These are phyloP conservation scores for Narcine bancroftii DNA, from an alignment of 2,113 vertebrate species.

Conservation along the genomic window DNA sequence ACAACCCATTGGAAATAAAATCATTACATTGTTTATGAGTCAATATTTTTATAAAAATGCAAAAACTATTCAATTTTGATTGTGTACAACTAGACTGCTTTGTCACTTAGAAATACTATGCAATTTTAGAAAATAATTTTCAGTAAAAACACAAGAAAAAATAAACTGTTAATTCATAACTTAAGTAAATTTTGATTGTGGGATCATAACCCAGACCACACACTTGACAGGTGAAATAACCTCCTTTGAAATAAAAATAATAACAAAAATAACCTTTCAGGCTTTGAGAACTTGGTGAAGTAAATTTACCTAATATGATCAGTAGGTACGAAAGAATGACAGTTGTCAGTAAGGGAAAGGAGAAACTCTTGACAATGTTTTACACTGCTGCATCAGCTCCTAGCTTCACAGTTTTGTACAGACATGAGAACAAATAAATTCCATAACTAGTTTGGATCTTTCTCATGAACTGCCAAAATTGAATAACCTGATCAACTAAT, in stretches of 20 bases:
- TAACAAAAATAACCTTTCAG: not conserved
- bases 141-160: not conserved
- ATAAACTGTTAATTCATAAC: not conserved
- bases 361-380: not conserved
- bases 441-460: not conserved
- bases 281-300: not conserved
- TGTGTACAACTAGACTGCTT: too few species aligned
- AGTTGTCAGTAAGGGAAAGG: too few species aligned
- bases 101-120: not conserved
- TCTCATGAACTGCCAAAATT: not conserved
- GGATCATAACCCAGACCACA: too few species aligned
- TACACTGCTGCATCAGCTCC: not conserved
- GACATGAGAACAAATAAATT: not conserved
- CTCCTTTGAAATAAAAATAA: too few species aligned
- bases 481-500: not conserved
- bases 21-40: not conserved
- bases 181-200: not conserved
- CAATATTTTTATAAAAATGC: not conserved
- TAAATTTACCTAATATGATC: not conserved
- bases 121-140: too few species aligned
- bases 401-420: not conserved
- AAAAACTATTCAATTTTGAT: not conserved
- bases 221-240: too few species aligned
- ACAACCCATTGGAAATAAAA: not conserved
- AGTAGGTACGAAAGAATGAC: not conserved